A percentile compares a stretch with the other conserved stretches of the same genome.
phyloP scores from a whole-genome alignment of 1,140 invertebrate genomes.

The Trinorchestia longiramus region DNA sequence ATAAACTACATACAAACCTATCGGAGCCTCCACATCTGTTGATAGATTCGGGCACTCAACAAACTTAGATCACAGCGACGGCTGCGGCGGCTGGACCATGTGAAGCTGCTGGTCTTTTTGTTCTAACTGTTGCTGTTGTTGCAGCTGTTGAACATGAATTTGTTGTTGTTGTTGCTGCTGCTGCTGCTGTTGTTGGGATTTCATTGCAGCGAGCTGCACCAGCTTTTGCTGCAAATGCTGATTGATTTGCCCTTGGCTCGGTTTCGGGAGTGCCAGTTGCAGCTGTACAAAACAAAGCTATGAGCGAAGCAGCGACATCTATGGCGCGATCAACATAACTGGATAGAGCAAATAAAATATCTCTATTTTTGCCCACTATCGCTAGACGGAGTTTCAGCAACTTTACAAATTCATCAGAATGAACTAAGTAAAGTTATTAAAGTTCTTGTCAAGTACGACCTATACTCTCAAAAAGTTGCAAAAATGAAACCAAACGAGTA shows the following conservation, averaged over 20 bases:
- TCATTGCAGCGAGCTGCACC: slow-evolving; percentile 31
- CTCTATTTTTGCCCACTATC: too few species aligned
- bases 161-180: neutral
- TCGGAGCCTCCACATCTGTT: neutral
- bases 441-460: too few species aligned
- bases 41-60: neutral
- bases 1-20: neutral
- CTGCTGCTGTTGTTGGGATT: slow-evolving; percentile 40
- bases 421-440: too few species aligned
- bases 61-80: neutral
- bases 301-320: neutral
- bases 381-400: too few species aligned
- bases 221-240: slow-evolving; percentile 29
- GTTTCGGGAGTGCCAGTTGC: slow-evolving; percentile 24
- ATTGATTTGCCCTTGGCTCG: neutral
- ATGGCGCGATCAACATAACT: too few species aligned
- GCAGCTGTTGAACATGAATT: neutral
- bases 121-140: neutral
- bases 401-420: too few species aligned
- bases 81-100: slow-evolving; percentile 2
- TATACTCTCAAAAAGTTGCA: too few species aligned
- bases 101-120: neutral
- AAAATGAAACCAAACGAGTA: too few species aligned
- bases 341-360: too few species aligned
- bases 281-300: neutral